These are phyloP conservation scores for Heliconius melpomene DNA, from an alignment of 1,140 invertebrate genomes.

Conservation along the genomic window DNA sequence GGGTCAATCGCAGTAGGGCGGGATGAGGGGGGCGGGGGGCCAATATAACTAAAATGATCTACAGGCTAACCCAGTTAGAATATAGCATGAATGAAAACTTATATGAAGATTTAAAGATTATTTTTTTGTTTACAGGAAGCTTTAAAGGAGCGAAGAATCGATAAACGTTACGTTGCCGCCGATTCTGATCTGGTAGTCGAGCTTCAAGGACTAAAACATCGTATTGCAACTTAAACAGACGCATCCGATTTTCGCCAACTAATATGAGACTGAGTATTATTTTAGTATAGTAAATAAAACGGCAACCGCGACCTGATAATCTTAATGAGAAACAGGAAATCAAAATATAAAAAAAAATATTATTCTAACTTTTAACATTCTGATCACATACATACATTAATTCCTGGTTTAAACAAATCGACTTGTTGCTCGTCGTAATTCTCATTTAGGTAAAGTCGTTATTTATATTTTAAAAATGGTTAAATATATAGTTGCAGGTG, in stretches of 20 bases:
- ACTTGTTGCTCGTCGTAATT: neutral
- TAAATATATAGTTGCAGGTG: neutral
- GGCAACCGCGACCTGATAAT: constrained; percentile 58
- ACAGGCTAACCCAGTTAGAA: constrained; percentile 46
- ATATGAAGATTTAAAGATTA: neutral
- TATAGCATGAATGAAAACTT: constrained; percentile 43
- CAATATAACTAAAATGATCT: constrained; percentile 52
- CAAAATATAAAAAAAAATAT: constrained; percentile 65
- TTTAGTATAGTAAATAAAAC: constrained; percentile 69
- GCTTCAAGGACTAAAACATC: constrained; percentile 82
- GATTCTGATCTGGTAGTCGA: constrained; percentile 82
- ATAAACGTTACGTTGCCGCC: constrained; percentile 82
- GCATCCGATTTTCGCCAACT: constrained; percentile 66
- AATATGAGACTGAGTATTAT: constrained; percentile 79
- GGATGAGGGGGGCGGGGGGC: constrained; percentile 48
- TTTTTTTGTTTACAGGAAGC: constrained; percentile 57
- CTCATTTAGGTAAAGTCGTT: neutral
- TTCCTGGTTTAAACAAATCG: neutral
- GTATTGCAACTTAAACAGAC: constrained; percentile 76
- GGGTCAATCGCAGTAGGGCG: constrained; percentile 66
- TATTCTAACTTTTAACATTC: constrained; percentile 2
- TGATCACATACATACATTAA: neutral
- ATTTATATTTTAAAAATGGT: neutral
- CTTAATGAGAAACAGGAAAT: constrained; percentile 51
- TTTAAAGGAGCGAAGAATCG: constrained; percentile 69